Percentiles rank a stretch among this genome's conserved stretches.
phyloP scores from a whole-genome alignment of 2,888 invertebrate species.

The Ennomos erosarius region DNA sequence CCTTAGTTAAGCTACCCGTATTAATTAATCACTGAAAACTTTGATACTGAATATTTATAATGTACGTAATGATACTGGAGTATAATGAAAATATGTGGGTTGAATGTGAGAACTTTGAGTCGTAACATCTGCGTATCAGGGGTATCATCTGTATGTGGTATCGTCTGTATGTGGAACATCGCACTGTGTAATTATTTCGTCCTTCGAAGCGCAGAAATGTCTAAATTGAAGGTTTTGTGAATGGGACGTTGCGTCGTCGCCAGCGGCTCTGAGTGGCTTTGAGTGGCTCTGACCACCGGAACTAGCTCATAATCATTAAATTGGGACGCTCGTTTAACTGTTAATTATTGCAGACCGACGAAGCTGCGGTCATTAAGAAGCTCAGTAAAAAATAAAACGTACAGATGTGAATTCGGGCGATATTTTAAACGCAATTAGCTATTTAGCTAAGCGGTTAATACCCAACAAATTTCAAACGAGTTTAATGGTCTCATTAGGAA shows the following conservation, averaged over 20 bases:
- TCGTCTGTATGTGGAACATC: slow-evolving; percentile 26
- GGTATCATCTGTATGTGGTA: slow-evolving; percentile 25
- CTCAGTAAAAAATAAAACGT: slow-evolving; percentile 56
- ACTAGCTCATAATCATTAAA: slow-evolving; percentile 76
- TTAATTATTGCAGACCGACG: slow-evolving; percentile 65
- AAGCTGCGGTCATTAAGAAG: slow-evolving; percentile 60
- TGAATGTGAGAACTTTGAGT: slow-evolving; percentile 30
- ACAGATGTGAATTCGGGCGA: slow-evolving; percentile 55
- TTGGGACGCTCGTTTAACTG: slow-evolving; percentile 71
- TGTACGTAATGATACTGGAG: slow-evolving; percentile 7
- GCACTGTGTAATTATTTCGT: slow-evolving; percentile 47
- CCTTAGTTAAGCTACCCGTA: too few species aligned
- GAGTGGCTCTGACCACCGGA: slow-evolving; percentile 63
- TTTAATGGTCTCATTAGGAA: slow-evolving; percentile 47
- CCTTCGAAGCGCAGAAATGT: slow-evolving; percentile 44
- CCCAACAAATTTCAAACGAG: slow-evolving; percentile 49
- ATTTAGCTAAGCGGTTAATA: slow-evolving; percentile 50
- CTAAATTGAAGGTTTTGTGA: slow-evolving; percentile 56
- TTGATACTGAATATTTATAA: too few species aligned
- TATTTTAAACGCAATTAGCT: slow-evolving; percentile 56
- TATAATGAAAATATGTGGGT: slow-evolving; percentile 17
- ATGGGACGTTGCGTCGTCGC: slow-evolving; percentile 41
- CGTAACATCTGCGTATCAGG: slow-evolving; percentile 26
- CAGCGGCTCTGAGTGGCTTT: neutral
- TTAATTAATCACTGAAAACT: too few species aligned